Conservation (phyloP, 2,888 invertebrate genomes). For the Thumatha senex region DNA sequence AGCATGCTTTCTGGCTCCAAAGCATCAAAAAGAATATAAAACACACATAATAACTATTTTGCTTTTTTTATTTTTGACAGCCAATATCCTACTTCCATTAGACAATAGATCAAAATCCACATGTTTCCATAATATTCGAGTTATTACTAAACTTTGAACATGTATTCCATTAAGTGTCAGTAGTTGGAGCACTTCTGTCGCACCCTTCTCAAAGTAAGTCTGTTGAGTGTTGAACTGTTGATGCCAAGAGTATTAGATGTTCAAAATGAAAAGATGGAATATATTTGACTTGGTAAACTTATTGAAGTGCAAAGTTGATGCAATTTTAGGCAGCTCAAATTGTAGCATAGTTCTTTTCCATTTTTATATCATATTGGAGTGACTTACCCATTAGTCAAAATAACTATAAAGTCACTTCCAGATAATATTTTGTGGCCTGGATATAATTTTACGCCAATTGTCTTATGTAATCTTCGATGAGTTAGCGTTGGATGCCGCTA, state of each 20-base stretch:
- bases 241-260: background rate
- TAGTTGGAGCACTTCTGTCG: slow-evolving; percentile 1
- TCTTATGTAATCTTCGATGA: too few relatives aligned
- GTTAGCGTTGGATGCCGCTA: too few relatives aligned
- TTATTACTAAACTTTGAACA: slow-evolving; percentile 2
- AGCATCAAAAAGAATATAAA: background rate
- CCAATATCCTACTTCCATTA: slow-evolving; percentile 2
- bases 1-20: background rate
- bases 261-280: background rate
- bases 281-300: background rate
- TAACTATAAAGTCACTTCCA: too few relatives aligned
- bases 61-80: slow-evolving; percentile 14
- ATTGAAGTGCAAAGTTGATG: too few relatives aligned
- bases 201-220: slow-evolving; percentile 3
- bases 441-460: too few relatives aligned
- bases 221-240: background rate
- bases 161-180: slow-evolving; percentile 2
- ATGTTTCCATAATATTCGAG: background rate
- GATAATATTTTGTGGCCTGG: too few relatives aligned
- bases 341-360: too few relatives aligned
- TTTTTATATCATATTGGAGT: too few relatives aligned
- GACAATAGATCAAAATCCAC: slow-evolving; percentile 8
- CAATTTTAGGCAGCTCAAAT: too few relatives aligned
- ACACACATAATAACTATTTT: background rate
- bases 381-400: too few relatives aligned